Evolutionary conservation across 2,113 vertebrate genomes (phyloP).

Genomic region (Riparia riparia): DNA sequence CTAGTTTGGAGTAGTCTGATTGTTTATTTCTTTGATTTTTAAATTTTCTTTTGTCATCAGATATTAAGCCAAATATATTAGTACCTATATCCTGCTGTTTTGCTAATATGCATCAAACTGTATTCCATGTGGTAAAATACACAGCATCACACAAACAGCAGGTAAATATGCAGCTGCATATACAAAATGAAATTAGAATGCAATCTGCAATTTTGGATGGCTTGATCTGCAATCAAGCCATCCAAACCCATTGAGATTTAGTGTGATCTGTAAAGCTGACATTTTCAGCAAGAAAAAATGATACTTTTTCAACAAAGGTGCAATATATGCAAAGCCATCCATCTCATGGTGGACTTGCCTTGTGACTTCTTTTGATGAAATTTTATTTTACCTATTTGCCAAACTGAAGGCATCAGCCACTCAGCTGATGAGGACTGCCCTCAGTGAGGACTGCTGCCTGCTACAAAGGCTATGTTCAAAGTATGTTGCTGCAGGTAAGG

Average conservation of each 20-base stretch:
- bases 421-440: neutral
- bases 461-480: neutral
- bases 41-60: neutral
- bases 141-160: neutral
- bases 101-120: neutral
- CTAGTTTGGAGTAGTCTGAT: neutral
- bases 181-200: neutral
- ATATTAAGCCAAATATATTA: neutral
- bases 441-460: neutral
- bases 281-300: neutral
- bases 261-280: neutral
- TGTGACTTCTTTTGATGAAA: neutral
- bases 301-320: neutral
- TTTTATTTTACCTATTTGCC: neutral
- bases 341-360: fast-evolving
- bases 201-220: neutral
- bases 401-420: neutral
- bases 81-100: neutral
- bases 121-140: neutral
- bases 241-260: neutral
- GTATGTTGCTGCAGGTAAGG: neutral
- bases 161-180: neutral
- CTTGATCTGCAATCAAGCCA: neutral
- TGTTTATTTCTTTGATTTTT: neutral
- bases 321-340: neutral